A percentile compares a stretch with the other conserved stretches of the same genome.
phyloP scores from a whole-genome alignment of 2,113 vertebrate species.

The Neolamprologus ventralis region DNA sequence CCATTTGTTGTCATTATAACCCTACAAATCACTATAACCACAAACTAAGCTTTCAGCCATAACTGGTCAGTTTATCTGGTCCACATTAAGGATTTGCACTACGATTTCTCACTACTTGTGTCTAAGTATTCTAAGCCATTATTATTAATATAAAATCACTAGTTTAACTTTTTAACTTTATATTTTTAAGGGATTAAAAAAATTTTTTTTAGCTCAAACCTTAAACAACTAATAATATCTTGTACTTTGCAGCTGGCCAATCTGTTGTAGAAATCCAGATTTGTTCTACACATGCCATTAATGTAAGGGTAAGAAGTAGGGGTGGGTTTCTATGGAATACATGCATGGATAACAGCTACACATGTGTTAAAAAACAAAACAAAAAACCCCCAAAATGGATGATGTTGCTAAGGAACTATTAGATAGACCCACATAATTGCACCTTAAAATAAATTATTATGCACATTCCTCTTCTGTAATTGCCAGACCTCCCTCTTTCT shows the following conservation, averaged over 20 bases:
- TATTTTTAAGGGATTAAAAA: neutral
- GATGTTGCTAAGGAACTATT: neutral
- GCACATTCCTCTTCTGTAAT: neutral
- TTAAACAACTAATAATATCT: neutral
- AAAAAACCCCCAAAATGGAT: rapidly evolving
- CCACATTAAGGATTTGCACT: neutral
- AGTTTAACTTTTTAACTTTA: neutral
- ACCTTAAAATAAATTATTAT: neutral
- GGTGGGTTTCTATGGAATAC: neutral
- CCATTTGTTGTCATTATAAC: neutral
- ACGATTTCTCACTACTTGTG: neutral
- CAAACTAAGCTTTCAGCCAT: neutral
- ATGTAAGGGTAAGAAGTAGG: neutral
- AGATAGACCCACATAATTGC: neutral
- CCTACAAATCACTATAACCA: neutral
- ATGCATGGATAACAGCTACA: too few species aligned
- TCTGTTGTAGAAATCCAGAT: neutral
- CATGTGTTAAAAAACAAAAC: neutral
- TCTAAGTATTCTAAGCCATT: neutral
- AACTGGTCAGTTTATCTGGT: neutral
- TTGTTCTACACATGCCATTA: neutral
- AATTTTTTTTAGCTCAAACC: rapidly evolving
- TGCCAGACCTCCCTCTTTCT: neutral
- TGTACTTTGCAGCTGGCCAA: neutral
- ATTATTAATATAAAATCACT: neutral